Conservation (phyloP, 2,797 vertebrate species). For the Lepidocolaptes lacrymiger region DNA sequence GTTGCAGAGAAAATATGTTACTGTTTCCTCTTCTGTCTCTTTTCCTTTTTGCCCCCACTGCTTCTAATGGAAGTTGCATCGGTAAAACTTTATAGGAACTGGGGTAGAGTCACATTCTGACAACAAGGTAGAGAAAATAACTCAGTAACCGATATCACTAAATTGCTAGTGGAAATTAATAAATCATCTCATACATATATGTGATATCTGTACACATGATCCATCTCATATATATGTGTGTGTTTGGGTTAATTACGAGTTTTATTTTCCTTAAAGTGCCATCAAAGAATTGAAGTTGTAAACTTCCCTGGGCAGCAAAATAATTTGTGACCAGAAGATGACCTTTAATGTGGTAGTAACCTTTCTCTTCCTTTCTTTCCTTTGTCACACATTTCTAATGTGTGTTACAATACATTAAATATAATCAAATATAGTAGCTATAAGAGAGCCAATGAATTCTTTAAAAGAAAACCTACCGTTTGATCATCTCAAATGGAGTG, state of each 20-base stretch:
- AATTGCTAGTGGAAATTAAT: background rate
- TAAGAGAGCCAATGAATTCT: background rate
- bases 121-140: background rate
- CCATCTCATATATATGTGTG: background rate
- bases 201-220: background rate
- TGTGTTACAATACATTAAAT: conserved; percentile 15
- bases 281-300: background rate
- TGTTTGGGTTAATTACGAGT: background rate
- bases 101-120: background rate
- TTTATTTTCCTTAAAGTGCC: background rate
- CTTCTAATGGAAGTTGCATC: background rate
- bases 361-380: conserved; percentile 4
- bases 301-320: background rate
- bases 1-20: background rate
- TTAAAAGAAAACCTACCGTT: conserved; percentile 21
- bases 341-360: background rate
- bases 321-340: background rate
- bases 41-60: background rate
- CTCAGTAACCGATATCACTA: background rate
- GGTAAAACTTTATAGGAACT: background rate
- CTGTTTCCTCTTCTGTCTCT: background rate
- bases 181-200: background rate
- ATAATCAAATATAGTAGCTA: background rate
- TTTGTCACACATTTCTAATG: background rate
- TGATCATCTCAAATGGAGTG: conserved; percentile 1